Percentiles rank a stretch among this genome's conserved stretches.
Evolutionary conservation across 2,888 invertebrate species (phyloP).

Genomic region (Phytoseiulus persimilis): DNA sequence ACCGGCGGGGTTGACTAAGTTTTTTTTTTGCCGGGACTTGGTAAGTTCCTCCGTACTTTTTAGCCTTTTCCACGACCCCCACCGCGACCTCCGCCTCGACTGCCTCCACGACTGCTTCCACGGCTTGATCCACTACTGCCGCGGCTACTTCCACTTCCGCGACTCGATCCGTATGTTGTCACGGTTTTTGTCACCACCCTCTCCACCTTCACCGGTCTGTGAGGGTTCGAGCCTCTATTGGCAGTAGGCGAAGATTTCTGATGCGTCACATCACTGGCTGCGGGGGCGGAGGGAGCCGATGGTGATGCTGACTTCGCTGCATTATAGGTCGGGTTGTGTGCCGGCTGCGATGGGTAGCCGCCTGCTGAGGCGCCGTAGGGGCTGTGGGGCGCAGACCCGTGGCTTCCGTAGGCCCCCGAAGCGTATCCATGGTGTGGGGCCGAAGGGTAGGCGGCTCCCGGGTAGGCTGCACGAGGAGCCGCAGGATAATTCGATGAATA

Average conservation of each 20-base stretch:
- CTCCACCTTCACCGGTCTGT: slow-evolving; percentile 30
- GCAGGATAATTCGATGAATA: neutral
- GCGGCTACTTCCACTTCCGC: slow-evolving; percentile 9
- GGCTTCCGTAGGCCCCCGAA: neutral
- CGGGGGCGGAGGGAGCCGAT: neutral
- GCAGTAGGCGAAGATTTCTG: neutral
- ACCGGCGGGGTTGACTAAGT: neutral
- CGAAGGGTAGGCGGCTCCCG: neutral
- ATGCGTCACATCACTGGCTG: neutral
- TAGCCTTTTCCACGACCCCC: slow-evolving; percentile 35
- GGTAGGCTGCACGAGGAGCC: neutral
- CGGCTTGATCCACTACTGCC: neutral
- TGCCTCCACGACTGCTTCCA: neutral
- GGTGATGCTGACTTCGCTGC: neutral
- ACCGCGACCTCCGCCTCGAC: neutral
- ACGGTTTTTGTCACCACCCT: slow-evolving; percentile 6
- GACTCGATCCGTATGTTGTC: neutral
- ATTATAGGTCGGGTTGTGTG: slow-evolving; percentile 5
- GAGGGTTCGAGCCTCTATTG: neutral
- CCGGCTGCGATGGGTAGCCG: neutral
- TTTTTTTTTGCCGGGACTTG: neutral
- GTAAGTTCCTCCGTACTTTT: neutral
- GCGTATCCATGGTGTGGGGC: slow-evolving; percentile 13
- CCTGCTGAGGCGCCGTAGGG: neutral
- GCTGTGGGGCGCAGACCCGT: neutral